A percentile compares a stretch with the other conserved stretches of the same genome.
These are phyloP conservation scores for Agraylea sexmaculata DNA, from an alignment of 1,140 invertebrate genomes.

Conservation along the genomic window DNA sequence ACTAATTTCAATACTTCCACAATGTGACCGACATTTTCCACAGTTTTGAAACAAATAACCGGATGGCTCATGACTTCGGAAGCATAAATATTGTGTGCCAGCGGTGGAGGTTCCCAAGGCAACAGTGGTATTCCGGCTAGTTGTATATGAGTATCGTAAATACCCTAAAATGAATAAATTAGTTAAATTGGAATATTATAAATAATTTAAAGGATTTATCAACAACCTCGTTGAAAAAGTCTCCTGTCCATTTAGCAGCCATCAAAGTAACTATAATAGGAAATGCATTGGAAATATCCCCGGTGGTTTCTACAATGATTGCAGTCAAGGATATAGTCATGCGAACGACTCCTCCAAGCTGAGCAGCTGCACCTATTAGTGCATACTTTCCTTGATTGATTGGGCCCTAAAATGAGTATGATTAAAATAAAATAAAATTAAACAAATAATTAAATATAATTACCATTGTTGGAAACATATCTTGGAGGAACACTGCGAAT, in stretches of 20 bases:
- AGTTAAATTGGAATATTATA: neutral
- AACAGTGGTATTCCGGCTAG: conserved; percentile 79
- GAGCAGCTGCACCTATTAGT: conserved; percentile 88
- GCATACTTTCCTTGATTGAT: conserved; percentile 92
- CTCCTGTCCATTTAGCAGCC: conserved; percentile 94
- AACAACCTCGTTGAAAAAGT: conserved; percentile 87
- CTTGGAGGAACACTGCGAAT: conserved; percentile 58
- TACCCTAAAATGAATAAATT: conserved; percentile 51
- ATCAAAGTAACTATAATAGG: conserved; percentile 85
- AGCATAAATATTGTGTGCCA: conserved; percentile 77
- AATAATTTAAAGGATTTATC: neutral
- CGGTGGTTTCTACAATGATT: conserved; percentile 93
- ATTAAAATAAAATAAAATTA: too few relatives aligned
- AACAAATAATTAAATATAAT: conserved; percentile 18
- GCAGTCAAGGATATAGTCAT: conserved; percentile 94
- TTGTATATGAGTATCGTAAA: conserved; percentile 93
- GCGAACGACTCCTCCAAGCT: conserved; percentile 92
- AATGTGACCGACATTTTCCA: conserved; percentile 77
- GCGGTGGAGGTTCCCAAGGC: conserved; percentile 84
- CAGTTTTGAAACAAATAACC: conserved; percentile 65
- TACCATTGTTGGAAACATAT: conserved; percentile 54
- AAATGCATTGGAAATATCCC: conserved; percentile 86
- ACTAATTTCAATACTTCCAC: conserved; percentile 67
- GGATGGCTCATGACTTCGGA: conserved; percentile 82
- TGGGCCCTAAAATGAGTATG: conserved; percentile 30